Conservation (phyloP, 2,888 invertebrate species). For the Ischnura elegans region DNA sequence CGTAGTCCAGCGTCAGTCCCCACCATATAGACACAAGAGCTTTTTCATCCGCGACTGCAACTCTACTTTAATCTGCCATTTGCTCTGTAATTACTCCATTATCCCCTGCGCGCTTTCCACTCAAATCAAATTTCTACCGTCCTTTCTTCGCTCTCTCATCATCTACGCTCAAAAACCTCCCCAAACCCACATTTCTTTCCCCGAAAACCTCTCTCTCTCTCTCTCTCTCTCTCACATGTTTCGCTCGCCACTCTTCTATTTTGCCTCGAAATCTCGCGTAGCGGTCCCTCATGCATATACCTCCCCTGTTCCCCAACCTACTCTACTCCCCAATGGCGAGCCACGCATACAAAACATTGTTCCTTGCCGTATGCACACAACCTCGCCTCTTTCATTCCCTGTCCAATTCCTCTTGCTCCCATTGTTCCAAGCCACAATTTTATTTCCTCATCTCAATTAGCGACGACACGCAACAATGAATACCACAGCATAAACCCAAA, state of each 20-base stretch:
- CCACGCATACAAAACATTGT: constrained; percentile 15
- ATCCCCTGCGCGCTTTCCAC: constrained; percentile 12
- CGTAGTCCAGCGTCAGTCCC: neutral
- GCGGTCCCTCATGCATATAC: neutral
- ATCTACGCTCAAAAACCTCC: no score
- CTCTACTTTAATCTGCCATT: constrained; percentile 31
- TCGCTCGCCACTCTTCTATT: neutral
- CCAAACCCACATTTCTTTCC: no score
- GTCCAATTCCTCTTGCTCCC: neutral
- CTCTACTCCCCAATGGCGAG: neutral
- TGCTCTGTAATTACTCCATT: constrained; percentile 31
- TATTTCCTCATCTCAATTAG: neutral
- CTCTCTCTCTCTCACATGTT: neutral
- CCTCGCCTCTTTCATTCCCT: neutral
- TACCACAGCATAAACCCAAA: neutral
- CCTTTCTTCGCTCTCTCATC: neutral
- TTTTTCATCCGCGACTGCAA: constrained; percentile 17
- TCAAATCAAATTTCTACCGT: constrained; percentile 19
- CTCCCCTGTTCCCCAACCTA: neutral
- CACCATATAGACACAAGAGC: neutral
- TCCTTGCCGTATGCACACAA: neutral
- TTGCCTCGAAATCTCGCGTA: neutral
- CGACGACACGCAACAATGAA: neutral
- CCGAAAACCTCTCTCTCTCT: no score
- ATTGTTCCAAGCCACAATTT: neutral